Percentiles rank a stretch among this genome's conserved stretches.
phyloP scores from a whole-genome alignment of 2,113 vertebrate genomes.

The Brienomyrus brachyistius region DNA sequence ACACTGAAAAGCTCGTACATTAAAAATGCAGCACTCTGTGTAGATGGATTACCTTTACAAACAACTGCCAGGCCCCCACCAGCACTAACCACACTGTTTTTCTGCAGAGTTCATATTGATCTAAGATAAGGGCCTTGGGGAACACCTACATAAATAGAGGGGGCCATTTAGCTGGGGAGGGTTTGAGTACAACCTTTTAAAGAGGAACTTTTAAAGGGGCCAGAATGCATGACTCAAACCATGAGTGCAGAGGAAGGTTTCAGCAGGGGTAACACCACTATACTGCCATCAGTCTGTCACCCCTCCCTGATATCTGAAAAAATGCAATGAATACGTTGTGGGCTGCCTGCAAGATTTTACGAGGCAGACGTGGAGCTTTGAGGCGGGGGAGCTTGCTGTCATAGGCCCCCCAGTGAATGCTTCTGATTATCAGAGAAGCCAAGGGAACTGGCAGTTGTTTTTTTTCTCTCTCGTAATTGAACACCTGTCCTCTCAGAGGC shows the following conservation, averaged over 20 bases:
- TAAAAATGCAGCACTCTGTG: background rate
- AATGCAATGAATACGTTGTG: background rate
- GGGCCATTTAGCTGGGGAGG: background rate
- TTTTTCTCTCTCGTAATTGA: conserved; percentile 17
- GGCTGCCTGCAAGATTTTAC: background rate
- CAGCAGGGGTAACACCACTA: background rate
- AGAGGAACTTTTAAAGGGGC: background rate
- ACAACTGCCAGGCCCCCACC: background rate
- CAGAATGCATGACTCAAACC: background rate
- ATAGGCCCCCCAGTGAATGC: background rate
- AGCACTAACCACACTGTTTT: background rate
- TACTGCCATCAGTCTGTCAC: background rate
- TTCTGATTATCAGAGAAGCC: background rate
- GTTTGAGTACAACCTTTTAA: background rate
- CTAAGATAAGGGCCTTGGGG: conserved; percentile 2
- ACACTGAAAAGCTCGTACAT: background rate
- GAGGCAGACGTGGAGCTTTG: background rate
- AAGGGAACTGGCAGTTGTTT: conserved; percentile 20
- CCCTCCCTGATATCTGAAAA: background rate
- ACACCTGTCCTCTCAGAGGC: conserved; percentile 53
- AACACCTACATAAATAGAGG: conserved; percentile 3
- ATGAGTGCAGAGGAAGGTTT: background rate
- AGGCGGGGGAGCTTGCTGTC: background rate
- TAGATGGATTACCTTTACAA: background rate
- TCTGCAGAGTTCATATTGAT: background rate